Evolutionary conservation across 2,888 invertebrate species (phyloP).

Genomic region (Pegoplata infirma): DNA sequence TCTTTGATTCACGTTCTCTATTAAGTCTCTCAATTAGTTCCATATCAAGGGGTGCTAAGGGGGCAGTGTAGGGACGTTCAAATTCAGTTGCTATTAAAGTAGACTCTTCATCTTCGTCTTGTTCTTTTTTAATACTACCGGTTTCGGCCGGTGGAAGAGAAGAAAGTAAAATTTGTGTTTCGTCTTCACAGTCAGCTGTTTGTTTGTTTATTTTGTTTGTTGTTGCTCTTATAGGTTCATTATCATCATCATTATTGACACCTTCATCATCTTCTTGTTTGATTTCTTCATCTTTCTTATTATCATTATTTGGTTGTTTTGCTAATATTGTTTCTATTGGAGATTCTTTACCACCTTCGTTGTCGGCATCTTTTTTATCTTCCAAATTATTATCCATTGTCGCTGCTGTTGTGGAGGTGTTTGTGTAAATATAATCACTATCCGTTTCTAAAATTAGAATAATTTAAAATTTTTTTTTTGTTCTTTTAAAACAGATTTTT

Average conservation of each 20-base stretch:
- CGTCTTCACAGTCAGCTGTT: conserved; percentile 34
- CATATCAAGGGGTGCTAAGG: conserved; percentile 68
- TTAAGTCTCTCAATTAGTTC: conserved; percentile 54
- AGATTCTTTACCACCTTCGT: conserved; percentile 16
- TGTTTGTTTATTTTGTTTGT: conserved; percentile 47
- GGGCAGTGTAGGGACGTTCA: conserved; percentile 68
- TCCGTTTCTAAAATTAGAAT: conserved; percentile 48
- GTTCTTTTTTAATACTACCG: conserved; percentile 10
- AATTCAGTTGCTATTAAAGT: conserved; percentile 44
- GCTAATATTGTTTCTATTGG: conserved; percentile 8
- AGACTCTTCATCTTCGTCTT: conserved; percentile 50
- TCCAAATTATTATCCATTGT: not conserved
- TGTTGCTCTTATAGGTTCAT: conserved; percentile 28
- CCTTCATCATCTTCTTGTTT: conserved; percentile 6
- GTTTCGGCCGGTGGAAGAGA: not conserved
- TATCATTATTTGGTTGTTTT: conserved; percentile 18
- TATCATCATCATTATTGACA: not conserved
- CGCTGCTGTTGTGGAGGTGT: conserved; percentile 1
- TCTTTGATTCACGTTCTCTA: conserved; percentile 42
- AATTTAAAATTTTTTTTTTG: conserved; percentile 2
- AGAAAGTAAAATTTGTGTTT: conserved; percentile 16
- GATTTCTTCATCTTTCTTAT: conserved; percentile 8
- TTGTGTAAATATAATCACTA: conserved; percentile 15
- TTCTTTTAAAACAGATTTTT: conserved; percentile 7
- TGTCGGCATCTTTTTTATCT: conserved; percentile 28